Evolutionary conservation across 2,113 vertebrate species (phyloP).

Genomic region (Sigmodon hispidus): DNA sequence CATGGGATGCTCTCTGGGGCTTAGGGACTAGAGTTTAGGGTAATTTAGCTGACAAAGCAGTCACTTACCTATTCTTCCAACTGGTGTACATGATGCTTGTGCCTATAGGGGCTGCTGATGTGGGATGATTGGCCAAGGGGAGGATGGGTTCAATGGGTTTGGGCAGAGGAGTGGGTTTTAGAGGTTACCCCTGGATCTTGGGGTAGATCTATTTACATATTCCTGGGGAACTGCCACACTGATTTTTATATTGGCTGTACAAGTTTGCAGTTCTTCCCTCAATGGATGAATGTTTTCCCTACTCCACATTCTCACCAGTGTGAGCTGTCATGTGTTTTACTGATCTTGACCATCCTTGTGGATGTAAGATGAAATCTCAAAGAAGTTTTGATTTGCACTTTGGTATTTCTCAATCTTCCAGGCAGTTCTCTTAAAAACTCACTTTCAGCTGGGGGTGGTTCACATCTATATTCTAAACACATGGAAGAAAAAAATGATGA

Average conservation of each 20-base stretch:
- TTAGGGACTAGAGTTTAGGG: too few relatives aligned
- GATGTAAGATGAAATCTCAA: neutral
- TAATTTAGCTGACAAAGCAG: too few relatives aligned
- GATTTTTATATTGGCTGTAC: neutral
- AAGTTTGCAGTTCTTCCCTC: neutral
- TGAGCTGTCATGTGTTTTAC: neutral
- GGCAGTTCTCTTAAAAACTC: neutral
- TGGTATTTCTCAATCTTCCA: neutral
- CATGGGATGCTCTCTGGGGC: too few relatives aligned
- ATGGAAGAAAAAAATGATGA: neutral
- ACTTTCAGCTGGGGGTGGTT: neutral
- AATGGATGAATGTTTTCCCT: neutral
- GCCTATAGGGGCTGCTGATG: too few relatives aligned
- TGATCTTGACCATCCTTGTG: neutral
- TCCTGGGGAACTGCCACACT: neutral
- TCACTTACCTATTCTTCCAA: too few relatives aligned
- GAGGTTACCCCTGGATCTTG: too few relatives aligned
- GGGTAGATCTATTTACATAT: neutral
- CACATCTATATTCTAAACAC: neutral
- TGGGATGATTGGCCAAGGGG: too few relatives aligned
- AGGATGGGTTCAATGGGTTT: too few relatives aligned
- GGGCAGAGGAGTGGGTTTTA: too few relatives aligned
- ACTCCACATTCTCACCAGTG: neutral
- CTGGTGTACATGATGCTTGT: too few relatives aligned
- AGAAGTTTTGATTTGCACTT: neutral